Base-by-base conservation (phyloP, 30 jellyfish, hydroid and myxozoan genomes). In the Aurelia aurita complex sp. Pacific region DNA sequence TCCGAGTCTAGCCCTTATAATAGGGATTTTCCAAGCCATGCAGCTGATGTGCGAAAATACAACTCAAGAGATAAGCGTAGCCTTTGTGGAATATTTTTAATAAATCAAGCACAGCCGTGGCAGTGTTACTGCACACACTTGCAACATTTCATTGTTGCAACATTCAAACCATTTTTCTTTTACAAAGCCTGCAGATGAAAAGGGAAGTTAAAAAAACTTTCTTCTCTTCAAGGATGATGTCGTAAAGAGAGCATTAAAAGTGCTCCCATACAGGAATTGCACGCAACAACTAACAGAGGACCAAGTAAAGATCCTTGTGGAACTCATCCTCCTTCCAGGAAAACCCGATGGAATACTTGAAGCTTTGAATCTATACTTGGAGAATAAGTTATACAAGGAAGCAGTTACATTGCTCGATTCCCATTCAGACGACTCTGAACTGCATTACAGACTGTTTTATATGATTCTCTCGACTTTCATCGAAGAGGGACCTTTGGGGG, bases 251-350 rank as follows among this genome's bases (percentile, higher is more conserved):
- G 87, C 93, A 6, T 61, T 84, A 43, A 67, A 73, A 19, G 50
- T 84, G 29, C 62, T 84, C 29, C 57, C 73, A 68, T 32, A 61
- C 67, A 51, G 53, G 17, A 55, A 77, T 8, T 74, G 66, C 53
- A 10, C 43, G 1, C 66, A 74, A 42, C 35, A 63, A 46, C 13
- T 73, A 16, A 57, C 65, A 3, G 66, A 35, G 69, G 93, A 84
- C 68, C 93, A 70, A 73, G 70, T 74, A 69, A 64, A 64, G 55
- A 77, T 74, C 54, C 87, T 84, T 19, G 93, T 68, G 50, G 68
- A 84, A 53, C 93, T 84, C 19, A 51, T 57, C 16, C 64, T 34
- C 32, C 66, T 73, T 2, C 78, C 87, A 32, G 82, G 35, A 42
- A 53, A 76, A 73, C 16, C 46, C 15, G 52, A 65, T 15, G 82